phyloP scores from a whole-genome alignment of 1,140 invertebrate species.

The Penaeus japonicus region DNA sequence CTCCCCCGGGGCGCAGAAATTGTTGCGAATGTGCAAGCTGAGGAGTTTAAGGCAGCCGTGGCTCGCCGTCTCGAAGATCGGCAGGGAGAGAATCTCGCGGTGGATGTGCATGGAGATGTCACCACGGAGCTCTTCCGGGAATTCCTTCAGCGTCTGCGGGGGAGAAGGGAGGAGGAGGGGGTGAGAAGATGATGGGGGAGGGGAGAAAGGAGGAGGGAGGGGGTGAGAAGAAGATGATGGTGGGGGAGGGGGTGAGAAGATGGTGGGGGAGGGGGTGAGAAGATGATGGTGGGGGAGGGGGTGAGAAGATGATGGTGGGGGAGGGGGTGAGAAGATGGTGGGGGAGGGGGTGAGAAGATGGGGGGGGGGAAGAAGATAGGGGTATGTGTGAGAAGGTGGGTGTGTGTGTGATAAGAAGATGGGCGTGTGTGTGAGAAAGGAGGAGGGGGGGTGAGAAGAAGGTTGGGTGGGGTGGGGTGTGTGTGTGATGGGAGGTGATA shows the following conservation, averaged over 20 bases:
- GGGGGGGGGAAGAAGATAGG: background rate
- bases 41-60: slow-evolving; percentile 91
- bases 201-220: background rate
- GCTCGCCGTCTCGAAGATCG: slow-evolving; percentile 91
- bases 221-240: background rate
- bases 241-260: background rate
- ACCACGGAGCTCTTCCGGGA: slow-evolving; percentile 92
- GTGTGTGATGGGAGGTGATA: no score
- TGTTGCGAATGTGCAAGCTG: slow-evolving; percentile 85
- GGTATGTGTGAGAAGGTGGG: background rate
- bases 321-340: no score
- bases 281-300: background rate
- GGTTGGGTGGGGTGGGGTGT: no score
- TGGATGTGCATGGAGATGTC: slow-evolving; percentile 96
- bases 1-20: slow-evolving; percentile 96
- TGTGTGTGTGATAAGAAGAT: background rate
- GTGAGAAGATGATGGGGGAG: background rate
- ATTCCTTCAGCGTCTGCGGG: slow-evolving; percentile 73
- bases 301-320: background rate
- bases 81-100: slow-evolving; percentile 90
- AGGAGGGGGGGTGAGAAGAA: no score
- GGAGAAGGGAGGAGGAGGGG: background rate
- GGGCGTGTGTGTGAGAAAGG: background rate
- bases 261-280: background rate
- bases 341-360: background rate